A percentile compares a stretch with the other conserved stretches of the same genome.
These are phyloP conservation scores for Psix sp. DNA, from an alignment of 1,140 invertebrate species.

Conservation along the genomic window DNA sequence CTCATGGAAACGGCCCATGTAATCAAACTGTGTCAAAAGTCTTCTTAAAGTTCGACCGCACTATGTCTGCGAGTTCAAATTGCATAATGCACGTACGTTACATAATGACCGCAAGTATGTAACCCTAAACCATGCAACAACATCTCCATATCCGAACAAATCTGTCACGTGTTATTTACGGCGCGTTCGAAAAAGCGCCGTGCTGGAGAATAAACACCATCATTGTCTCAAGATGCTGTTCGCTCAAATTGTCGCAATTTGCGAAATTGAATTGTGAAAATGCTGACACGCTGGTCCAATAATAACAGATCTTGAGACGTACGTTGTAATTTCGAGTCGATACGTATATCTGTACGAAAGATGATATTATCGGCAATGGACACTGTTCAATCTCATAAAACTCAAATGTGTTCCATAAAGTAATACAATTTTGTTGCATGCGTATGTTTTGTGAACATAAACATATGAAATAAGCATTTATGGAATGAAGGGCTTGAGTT, in stretches of 20 bases:
- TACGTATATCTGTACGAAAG: conserved; percentile 6
- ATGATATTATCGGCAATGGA: conserved; percentile 33
- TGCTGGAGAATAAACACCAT: conserved; percentile 38
- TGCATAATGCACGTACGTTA: conserved; percentile 32
- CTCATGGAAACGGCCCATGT: too few species aligned
- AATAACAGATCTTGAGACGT: conserved; percentile 32
- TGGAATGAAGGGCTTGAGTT: too few species aligned
- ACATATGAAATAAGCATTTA: too few species aligned
- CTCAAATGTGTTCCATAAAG: conserved; percentile 2
- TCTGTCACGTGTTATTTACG: conserved; percentile 53
- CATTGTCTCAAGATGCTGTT: conserved; percentile 37
- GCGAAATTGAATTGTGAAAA: conserved; percentile 54
- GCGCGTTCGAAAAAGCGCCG: conserved; percentile 40
- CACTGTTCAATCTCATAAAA: conserved; percentile 23
- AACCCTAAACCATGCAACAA: conserved; percentile 25
- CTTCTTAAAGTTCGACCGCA: too few species aligned
- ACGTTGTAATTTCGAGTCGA: conserved; percentile 39
- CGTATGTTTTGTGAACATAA: too few species aligned
- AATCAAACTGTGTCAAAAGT: too few species aligned
- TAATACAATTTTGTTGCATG: too few species aligned
- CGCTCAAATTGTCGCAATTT: conserved; percentile 47
- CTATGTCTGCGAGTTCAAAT: too few species aligned
- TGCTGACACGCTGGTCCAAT: conserved; percentile 41
- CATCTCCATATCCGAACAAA: conserved; percentile 43
- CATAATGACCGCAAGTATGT: conserved; percentile 33